Evolutionary conservation across 2,113 vertebrate species (phyloP).

Genomic region (Martes martes): DNA sequence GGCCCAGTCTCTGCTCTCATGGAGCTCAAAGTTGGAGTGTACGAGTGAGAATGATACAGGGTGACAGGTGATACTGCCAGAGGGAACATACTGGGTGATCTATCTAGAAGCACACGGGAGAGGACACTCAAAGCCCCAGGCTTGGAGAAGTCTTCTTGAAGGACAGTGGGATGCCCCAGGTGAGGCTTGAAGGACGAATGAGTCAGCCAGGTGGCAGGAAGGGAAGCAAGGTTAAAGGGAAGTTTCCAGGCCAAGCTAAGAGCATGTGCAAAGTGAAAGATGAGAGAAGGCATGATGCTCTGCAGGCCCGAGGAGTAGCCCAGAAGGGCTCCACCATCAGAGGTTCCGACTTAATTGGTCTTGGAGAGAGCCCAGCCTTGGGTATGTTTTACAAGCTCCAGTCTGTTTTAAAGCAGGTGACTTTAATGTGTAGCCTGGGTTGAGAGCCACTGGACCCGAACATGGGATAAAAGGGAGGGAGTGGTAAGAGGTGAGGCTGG

Average conservation of each 20-base stretch:
- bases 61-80: background rate
- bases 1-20: background rate
- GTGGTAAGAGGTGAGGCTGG: background rate
- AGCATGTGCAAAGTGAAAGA: background rate
- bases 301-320: background rate
- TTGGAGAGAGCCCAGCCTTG: background rate
- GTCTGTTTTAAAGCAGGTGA: background rate
- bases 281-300: background rate
- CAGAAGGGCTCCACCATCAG: background rate
- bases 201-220: background rate
- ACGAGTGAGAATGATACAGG: background rate
- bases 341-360: background rate
- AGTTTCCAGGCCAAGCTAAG: background rate
- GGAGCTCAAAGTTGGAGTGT: background rate
- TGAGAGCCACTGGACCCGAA: background rate
- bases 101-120: background rate
- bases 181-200: background rate
- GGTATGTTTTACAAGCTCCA: background rate
- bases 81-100: background rate
- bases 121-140: background rate
- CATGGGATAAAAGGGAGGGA: background rate
- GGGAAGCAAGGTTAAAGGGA: background rate
- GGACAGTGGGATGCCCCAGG: background rate
- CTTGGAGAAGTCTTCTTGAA: background rate
- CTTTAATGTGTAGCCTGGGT: background rate